These are phyloP conservation scores for Micromesistius poutassou DNA, from an alignment of 2,797 vertebrate genomes.

Conservation along the genomic window DNA sequence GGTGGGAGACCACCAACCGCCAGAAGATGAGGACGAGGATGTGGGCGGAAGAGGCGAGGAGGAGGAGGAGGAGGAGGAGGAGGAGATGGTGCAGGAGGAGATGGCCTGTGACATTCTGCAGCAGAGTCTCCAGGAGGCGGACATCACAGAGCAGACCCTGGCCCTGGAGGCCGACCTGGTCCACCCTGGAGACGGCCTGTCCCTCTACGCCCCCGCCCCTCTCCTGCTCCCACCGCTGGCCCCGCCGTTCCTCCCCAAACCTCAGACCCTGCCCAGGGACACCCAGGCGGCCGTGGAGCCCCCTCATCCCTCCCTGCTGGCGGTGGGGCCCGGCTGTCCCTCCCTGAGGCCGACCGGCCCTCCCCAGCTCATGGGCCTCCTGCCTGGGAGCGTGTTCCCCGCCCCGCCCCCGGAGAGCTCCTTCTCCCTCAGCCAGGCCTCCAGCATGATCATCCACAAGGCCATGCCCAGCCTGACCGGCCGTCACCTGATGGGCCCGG, in stretches of 20 bases:
- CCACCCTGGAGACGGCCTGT: constrained; percentile 61
- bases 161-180: constrained; percentile 74
- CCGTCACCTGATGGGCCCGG: constrained; percentile 59
- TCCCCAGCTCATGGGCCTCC: constrained; percentile 76
- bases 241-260: constrained; percentile 64
- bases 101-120: constrained; percentile 78
- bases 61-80: constrained; percentile 36
- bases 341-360: constrained; percentile 75
- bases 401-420: constrained; percentile 68
- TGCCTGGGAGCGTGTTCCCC: constrained; percentile 77
- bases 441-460: constrained; percentile 76
- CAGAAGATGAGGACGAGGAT: constrained; percentile 13
- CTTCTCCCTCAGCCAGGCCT: constrained; percentile 72
- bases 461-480: constrained; percentile 58
- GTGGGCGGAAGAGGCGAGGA: constrained; percentile 45
- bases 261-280: constrained; percentile 71
- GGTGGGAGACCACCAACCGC: background rate
- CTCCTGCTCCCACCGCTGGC: constrained; percentile 58
- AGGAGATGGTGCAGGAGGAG: constrained; percentile 60
- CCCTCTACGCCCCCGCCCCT: constrained; percentile 67
- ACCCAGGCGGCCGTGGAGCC: constrained; percentile 78
- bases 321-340: constrained; percentile 76
- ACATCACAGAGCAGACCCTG: constrained; percentile 81
- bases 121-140: constrained; percentile 80
- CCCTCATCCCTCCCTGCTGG: constrained; percentile 76